Conservation (phyloP, 92 coral and sea anemone species). For the Palythoa heliodiscus region DNA sequence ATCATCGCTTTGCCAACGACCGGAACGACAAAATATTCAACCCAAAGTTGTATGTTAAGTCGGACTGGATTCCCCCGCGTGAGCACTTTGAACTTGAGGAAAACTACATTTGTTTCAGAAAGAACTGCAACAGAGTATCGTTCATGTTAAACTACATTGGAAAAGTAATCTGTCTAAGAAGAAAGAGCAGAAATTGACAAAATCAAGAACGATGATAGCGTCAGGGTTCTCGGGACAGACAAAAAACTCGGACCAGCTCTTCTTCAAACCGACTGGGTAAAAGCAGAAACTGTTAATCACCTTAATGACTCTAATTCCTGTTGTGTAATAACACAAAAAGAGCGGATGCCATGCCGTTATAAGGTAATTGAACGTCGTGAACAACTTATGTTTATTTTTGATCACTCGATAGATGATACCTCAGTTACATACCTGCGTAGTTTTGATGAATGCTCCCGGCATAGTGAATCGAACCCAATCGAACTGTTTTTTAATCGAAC, state of each 20-base stretch:
- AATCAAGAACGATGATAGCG: conserved; percentile 1
- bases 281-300: conserved; percentile 10
- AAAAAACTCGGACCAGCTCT: conserved; percentile 4
- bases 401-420: conserved; percentile 1
- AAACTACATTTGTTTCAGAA: background rate
- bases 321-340: background rate
- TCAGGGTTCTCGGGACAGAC: conserved; percentile 20
- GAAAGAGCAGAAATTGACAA: conserved; percentile 4
- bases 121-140: conserved; percentile 3
- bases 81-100: conserved; percentile 19
- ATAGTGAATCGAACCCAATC: no score
- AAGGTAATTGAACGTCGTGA: conserved; percentile 24
- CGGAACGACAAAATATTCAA: conserved; percentile 7
- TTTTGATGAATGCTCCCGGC: conserved; percentile 21
- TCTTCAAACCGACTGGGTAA: conserved; percentile 21
- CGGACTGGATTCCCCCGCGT: conserved; percentile 7
- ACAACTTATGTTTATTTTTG: background rate
- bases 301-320: conserved; percentile 25
- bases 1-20: background rate
- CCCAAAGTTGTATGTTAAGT: conserved; percentile 17
- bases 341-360: background rate
- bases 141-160: no score
- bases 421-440: conserved; percentile 23
- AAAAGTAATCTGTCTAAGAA: background rate
- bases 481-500: no score